A percentile compares a stretch with the other conserved stretches of the same genome.
These are phyloP conservation scores for Sylvilagus bachmani DNA, from an alignment of 2,113 vertebrate genomes.

Conservation along the genomic window DNA sequence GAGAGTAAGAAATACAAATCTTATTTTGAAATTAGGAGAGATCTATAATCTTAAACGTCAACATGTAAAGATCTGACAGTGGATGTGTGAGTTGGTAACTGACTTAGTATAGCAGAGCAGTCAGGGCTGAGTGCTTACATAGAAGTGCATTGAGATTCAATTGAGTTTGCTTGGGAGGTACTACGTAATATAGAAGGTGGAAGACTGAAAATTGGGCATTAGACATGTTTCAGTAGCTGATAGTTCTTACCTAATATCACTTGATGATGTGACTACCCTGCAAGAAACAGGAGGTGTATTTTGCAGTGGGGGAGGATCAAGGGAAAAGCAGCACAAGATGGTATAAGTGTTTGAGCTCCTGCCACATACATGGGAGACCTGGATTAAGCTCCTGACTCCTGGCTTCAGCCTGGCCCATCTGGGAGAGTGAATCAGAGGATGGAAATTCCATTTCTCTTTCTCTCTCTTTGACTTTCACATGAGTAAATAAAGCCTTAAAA, in stretches of 20 bases:
- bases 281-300: not conserved
- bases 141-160: not conserved
- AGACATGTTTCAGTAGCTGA: not conserved
- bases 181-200: not conserved
- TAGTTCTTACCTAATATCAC: not conserved
- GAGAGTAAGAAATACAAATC: not conserved
- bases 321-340: too few relatives aligned
- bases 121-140: not conserved
- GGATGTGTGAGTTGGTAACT: not conserved
- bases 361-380: too few relatives aligned
- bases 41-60: not conserved
- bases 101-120: not conserved
- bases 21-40: conserved; percentile 9
- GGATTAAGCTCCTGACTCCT: too few relatives aligned
- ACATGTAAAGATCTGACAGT: not conserved
- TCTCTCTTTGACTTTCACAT: too few relatives aligned
- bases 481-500: too few relatives aligned
- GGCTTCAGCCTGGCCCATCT: too few relatives aligned
- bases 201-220: not conserved
- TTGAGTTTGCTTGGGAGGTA: not conserved
- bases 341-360: too few relatives aligned
- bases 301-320: not conserved
- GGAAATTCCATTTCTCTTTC: too few relatives aligned
- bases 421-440: too few relatives aligned
- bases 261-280: not conserved